phyloP scores from a whole-genome alignment of 2,113 vertebrate genomes.

The Willisornis vidua region DNA sequence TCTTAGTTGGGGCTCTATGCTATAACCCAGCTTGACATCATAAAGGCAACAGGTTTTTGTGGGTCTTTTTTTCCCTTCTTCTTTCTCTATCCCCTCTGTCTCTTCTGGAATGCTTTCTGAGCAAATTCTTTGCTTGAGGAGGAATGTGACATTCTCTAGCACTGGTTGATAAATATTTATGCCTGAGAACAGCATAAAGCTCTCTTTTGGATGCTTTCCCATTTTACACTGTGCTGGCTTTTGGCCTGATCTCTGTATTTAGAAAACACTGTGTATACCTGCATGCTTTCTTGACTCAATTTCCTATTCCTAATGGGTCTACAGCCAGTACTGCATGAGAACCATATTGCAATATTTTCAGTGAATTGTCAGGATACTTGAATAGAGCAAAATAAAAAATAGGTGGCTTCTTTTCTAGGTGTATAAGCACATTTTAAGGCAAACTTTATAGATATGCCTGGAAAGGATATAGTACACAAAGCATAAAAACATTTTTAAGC shows the following conservation, averaged over 20 bases:
- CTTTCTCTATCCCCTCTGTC: constrained; percentile 6
- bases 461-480: background rate
- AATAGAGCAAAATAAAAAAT: constrained; percentile 12
- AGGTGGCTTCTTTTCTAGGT: background rate
- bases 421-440: background rate
- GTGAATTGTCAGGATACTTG: background rate
- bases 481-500: background rate
- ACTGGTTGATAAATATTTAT: constrained; percentile 73
- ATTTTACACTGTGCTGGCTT: constrained; percentile 68
- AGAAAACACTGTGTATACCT: constrained; percentile 63
- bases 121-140: constrained; percentile 52
- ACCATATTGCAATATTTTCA: constrained; percentile 4
- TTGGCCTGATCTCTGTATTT: constrained; percentile 69
- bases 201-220: constrained; percentile 63
- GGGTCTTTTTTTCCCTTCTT: background rate
- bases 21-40: constrained; percentile 55
- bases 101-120: constrained; percentile 58
- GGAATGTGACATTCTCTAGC: constrained; percentile 58
- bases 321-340: constrained; percentile 8
- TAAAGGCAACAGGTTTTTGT: background rate
- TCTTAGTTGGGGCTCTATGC: constrained; percentile 42
- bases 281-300: constrained; percentile 57
- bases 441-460: background rate
- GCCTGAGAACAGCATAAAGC: constrained; percentile 54
- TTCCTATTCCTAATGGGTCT: constrained; percentile 34